Conservation (phyloP, 2,797 vertebrate genomes). For the Pangasius larnaudii region DNA sequence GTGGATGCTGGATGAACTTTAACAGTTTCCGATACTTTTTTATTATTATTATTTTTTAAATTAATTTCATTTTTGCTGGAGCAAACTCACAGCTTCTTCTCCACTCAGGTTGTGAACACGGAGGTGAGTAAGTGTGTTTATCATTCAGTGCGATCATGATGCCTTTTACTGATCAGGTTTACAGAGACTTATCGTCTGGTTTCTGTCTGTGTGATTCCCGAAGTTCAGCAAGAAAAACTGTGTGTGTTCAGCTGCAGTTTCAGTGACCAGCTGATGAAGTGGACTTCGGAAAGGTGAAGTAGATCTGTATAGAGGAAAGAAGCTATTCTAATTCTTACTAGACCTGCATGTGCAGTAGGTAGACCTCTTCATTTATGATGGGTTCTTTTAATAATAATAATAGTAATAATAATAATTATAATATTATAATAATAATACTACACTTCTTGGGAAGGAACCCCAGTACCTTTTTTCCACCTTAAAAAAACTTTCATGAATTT, state of each 20-base stretch:
- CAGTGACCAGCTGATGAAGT: not conserved
- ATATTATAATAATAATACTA: not conserved
- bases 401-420: not conserved
- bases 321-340: not conserved
- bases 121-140: conserved; percentile 4
- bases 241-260: not conserved
- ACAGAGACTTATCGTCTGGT: not conserved
- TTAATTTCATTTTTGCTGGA: not conserved
- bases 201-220: not conserved
- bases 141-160: not conserved
- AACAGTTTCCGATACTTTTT: not conserved
- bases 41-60: too few relatives aligned
- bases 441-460: too few relatives aligned
- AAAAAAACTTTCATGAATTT: not conserved
- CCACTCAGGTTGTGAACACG: not conserved
- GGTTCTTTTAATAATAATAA: not conserved
- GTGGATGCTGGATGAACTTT: not conserved
- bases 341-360: not conserved
- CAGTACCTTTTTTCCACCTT: not conserved
- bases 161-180: not conserved
- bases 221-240: not conserved
- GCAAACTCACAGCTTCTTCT: not conserved
- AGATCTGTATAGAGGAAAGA: not conserved
- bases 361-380: not conserved
- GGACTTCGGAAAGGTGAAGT: not conserved